Conservation (phyloP, 1,140 invertebrate genomes). For the Zaprionus nigranus region DNA sequence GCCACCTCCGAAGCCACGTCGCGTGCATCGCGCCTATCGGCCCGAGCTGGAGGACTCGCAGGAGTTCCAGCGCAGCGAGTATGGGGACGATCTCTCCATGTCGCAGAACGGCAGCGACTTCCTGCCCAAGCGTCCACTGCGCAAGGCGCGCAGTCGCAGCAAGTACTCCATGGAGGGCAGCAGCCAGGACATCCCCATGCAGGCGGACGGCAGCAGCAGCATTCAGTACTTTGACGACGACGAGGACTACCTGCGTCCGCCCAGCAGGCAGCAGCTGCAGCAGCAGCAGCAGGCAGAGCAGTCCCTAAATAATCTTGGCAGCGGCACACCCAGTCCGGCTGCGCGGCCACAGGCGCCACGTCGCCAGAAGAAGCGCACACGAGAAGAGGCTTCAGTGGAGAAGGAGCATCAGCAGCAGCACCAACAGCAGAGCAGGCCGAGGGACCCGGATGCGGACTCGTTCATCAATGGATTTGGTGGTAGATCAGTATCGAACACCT, state of each 20-base stretch:
- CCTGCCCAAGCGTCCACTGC: conserved; percentile 74
- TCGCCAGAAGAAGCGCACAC: conserved; percentile 82
- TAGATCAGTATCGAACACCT: conserved; percentile 83
- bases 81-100: conserved; percentile 77
- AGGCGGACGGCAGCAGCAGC: conserved; percentile 67
- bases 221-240: conserved; percentile 81
- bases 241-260: conserved; percentile 77
- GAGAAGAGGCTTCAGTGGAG: conserved; percentile 82
- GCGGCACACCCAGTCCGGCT: conserved; percentile 27
- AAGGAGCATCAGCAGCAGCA: conserved; percentile 42
- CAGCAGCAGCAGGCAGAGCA: conserved; percentile 44
- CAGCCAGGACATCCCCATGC: conserved; percentile 70
- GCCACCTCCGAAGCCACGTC: conserved; percentile 77
- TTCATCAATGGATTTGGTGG: conserved; percentile 84
- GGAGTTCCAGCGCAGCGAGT: conserved; percentile 81
- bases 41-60: conserved; percentile 72
- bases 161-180: conserved; percentile 84
- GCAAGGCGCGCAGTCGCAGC: conserved; percentile 77
- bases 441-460: conserved; percentile 85
- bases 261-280: conserved; percentile 40
- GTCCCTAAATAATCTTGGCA: conserved; percentile 65
- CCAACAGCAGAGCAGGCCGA: background rate
- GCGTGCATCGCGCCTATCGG: conserved; percentile 68
- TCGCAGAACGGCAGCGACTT: conserved; percentile 83
- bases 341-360: conserved; percentile 70